Base-by-base conservation (phyloP, 1,140 invertebrate genomes). In the Diachasma alloeum region DNA sequence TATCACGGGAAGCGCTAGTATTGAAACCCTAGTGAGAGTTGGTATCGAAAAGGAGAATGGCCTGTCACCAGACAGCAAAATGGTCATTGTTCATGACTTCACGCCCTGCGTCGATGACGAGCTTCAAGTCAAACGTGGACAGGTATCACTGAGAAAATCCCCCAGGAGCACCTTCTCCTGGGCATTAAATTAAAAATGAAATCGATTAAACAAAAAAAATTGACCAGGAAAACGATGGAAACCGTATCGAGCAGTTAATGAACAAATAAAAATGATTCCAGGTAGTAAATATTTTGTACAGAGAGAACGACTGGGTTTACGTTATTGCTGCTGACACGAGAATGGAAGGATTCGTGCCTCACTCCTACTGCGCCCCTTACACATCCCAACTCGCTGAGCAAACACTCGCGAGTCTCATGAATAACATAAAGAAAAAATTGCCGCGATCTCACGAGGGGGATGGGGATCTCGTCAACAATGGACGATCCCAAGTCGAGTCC, bases 221-320 rank as follows among this genome's bases (percentile, higher is more conserved):
- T n/a, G n/a, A n/a, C n/a, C n/a, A n/a, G n/a, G n/a, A n/a, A n/a
- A n/a, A n/a, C n/a, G n/a, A n/a, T n/a, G n/a, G n/a, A n/a, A n/a
- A n/a, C n/a, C n/a, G n/a, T 31, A 31, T 31, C 6, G 31, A 31
- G 2, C 31, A 31, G 6, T 31, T 31, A 31, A 2, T 3, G 31
- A 31, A 31, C 31, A 31, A 31, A 31, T 31, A 31, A 31, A 31
- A 31, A 31, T 31, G 31, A 31, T 31, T 84, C 15, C 86, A 95
- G 91, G 93, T 97, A 81, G 96, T 98, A 0, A 97, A 97, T 90
- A 94, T 98, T 72, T 88, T 98, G 72, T 98, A 98, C 87, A 91
- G 96, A 82, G 97, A 98, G 87, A 98, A 98, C 86, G 97, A 98
- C 84, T 98, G 97, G 97, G 96, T 97, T 0, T 98, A 98, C 90